phyloP scores from a whole-genome alignment of 2,888 invertebrate species.

The Apomyelois bistriatella region DNA sequence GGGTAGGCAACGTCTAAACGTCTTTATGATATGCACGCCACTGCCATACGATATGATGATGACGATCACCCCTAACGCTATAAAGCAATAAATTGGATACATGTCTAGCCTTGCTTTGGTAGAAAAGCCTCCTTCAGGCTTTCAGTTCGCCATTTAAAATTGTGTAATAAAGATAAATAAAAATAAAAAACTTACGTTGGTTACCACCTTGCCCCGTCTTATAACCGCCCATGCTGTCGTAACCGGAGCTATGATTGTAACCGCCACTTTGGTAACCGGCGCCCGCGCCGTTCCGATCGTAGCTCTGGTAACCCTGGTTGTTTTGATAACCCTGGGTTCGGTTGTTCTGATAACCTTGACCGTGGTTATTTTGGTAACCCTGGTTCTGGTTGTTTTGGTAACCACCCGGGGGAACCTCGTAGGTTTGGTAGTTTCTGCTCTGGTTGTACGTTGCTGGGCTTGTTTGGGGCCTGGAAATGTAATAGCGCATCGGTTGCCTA shows the following conservation, averaged over 20 bases:
- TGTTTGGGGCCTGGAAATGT: conserved; percentile 46
- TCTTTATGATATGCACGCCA: too few relatives aligned
- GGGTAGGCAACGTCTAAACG: too few relatives aligned
- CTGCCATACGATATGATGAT: too few relatives aligned
- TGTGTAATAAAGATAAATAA: too few relatives aligned
- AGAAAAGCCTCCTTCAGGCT: too few relatives aligned
- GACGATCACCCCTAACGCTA: too few relatives aligned
- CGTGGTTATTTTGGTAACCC: conserved; percentile 10
- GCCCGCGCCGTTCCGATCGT: conserved; percentile 29
- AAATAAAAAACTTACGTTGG: conserved; percentile 2
- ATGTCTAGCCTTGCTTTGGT: too few relatives aligned
- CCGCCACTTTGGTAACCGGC: conserved; percentile 19
- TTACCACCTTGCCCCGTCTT: conserved; percentile 2
- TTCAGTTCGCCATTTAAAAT: too few relatives aligned
- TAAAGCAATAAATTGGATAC: too few relatives aligned
- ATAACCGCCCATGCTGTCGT: conserved; percentile 16
- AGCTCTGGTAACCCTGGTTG: conserved; percentile 24
- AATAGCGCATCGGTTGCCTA: too few relatives aligned
- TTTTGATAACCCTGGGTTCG: conserved; percentile 38
- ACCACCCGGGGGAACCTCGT: conserved; percentile 60
- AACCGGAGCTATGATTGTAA: conserved; percentile 22
- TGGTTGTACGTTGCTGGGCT: conserved; percentile 37
- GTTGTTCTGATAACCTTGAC: conserved; percentile 38
- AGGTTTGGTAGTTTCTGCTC: conserved; percentile 53
- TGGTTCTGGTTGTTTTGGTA: conserved; percentile 36